Conservation (phyloP, 2,113 vertebrate species). For the Pelecanus crispus region DNA sequence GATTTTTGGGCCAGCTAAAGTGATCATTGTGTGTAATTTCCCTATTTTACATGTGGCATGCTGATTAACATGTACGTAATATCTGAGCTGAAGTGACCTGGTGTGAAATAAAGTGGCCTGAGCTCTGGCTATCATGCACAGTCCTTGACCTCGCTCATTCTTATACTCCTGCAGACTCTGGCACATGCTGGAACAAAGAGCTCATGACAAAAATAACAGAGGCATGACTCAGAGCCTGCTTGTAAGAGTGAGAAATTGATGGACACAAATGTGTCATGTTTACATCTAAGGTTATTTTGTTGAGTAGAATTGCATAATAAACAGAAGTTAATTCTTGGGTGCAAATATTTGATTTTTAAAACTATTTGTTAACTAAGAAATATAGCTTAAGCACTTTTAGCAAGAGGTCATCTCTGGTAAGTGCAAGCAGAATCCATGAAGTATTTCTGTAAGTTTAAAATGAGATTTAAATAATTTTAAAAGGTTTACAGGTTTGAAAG, state of each 20-base stretch:
- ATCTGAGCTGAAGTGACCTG: background rate
- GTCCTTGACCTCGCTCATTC: background rate
- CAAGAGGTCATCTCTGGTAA: background rate
- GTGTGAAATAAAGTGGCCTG: background rate
- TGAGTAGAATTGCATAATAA: background rate
- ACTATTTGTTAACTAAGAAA: background rate
- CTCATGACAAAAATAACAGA: background rate
- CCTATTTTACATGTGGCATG: background rate
- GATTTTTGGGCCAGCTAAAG: background rate
- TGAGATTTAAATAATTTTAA: background rate
- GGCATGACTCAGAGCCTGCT: background rate
- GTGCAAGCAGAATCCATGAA: background rate
- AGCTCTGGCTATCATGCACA: background rate
- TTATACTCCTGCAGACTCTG: background rate
- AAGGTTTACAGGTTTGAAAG: conserved; percentile 26
- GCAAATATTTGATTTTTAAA: background rate
- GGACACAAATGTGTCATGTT: background rate
- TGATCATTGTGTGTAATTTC: background rate
- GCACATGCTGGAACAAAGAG: background rate
- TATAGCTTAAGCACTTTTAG: background rate
- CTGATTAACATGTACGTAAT: background rate
- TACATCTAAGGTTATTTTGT: background rate
- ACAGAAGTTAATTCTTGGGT: background rate
- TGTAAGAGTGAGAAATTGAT: background rate
- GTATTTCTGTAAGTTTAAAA: background rate